phyloP scores from a whole-genome alignment of 2,113 vertebrate species.

The Tenrec ecaudatus region DNA sequence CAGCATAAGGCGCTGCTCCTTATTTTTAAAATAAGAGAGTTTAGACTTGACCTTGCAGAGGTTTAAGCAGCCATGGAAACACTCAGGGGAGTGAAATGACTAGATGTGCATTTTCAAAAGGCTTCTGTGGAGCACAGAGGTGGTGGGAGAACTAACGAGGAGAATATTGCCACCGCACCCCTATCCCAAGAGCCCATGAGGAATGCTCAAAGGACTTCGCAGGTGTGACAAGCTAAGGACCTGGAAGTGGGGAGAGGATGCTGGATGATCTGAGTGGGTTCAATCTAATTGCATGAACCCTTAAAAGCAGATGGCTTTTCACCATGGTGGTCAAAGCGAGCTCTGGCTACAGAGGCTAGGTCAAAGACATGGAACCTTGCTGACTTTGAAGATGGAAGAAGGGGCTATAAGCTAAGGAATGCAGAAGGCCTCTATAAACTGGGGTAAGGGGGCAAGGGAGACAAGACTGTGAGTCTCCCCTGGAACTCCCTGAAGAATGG shows the following conservation, averaged over 20 bases:
- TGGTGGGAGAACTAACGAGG: neutral
- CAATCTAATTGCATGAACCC: neutral
- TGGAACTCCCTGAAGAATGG: neutral
- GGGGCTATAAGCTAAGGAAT: neutral
- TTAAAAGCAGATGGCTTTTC: neutral
- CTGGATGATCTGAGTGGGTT: neutral
- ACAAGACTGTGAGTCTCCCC: neutral
- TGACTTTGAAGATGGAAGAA: neutral
- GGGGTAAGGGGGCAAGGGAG: neutral
- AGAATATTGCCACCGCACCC: neutral
- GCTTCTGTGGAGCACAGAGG: neutral
- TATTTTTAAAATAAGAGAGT: too few relatives aligned
- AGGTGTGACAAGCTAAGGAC: neutral
- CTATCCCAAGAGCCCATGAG: neutral
- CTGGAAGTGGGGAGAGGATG: neutral
- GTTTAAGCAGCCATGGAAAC: neutral
- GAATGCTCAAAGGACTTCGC: too few relatives aligned
- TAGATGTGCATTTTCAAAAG: neutral
- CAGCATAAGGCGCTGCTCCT: neutral
- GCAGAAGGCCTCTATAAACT: neutral
- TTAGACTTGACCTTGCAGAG: neutral
- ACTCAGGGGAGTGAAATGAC: neutral
- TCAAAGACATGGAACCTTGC: neutral
- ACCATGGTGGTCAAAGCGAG: neutral
- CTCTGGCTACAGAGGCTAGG: neutral